phyloP scores from a whole-genome alignment of 2,113 vertebrate genomes.

The Willisornis vidua region DNA sequence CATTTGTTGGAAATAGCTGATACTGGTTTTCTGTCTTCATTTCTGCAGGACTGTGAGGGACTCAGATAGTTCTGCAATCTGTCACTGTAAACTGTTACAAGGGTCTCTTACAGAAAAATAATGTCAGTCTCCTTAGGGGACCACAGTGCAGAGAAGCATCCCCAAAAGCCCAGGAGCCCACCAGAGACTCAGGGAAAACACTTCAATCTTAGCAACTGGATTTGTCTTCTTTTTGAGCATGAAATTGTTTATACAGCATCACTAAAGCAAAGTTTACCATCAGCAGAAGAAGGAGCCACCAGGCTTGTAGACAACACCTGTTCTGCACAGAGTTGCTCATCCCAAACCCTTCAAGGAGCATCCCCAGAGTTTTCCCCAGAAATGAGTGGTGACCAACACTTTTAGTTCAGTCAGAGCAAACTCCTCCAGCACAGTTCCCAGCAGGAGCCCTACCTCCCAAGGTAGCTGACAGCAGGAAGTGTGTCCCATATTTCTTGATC shows the following conservation, averaged over 20 bases:
- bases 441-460: conserved; percentile 85
- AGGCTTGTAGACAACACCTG: neutral
- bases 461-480: conserved; percentile 94
- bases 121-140: neutral
- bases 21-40: neutral
- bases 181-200: neutral
- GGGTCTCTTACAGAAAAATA: neutral
- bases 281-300: neutral
- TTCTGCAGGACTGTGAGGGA: neutral
- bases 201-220: rapidly evolving
- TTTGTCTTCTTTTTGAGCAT: neutral
- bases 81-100: neutral
- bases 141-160: neutral
- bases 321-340: rapidly evolving
- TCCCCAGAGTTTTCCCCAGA: too few relatives aligned
- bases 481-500: conserved; percentile 98
- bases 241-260: neutral
- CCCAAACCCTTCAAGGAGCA: neutral
- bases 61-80: neutral
- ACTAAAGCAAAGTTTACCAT: neutral
- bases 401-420: neutral
- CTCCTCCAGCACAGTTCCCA: too few relatives aligned
- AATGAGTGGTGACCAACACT: rapidly evolving
- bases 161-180: neutral
- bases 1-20: neutral